A percentile compares a stretch with the other conserved stretches of the same genome.
These are phyloP conservation scores for Pygathrix nemaeus DNA, from an alignment of 2,113 vertebrate genomes.

Conservation along the genomic window DNA sequence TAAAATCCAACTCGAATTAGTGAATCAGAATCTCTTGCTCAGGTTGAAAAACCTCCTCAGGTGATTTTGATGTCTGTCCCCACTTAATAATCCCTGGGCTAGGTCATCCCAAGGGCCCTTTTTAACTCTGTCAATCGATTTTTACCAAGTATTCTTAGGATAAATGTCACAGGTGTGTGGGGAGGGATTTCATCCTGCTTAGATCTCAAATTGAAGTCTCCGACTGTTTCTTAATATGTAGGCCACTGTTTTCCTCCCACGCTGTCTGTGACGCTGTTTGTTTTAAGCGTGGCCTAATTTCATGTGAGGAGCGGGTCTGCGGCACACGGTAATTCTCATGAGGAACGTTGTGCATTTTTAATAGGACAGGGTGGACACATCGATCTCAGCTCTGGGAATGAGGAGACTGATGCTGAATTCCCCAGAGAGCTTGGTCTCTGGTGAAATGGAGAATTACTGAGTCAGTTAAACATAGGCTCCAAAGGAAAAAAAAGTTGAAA, in stretches of 20 bases:
- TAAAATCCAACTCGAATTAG: background rate
- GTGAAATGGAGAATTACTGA: conserved; percentile 74
- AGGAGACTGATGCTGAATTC: conserved; percentile 73
- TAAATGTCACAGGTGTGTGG: conserved; percentile 27
- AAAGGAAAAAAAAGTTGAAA: conserved; percentile 48
- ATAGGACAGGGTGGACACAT: background rate
- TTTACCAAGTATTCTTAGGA: conserved; percentile 42
- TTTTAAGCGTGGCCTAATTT: background rate
- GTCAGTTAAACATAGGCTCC: conserved; percentile 80
- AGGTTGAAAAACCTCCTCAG: conserved; percentile 38
- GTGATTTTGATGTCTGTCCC: conserved; percentile 46
- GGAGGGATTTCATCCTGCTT: conserved; percentile 15
- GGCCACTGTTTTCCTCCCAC: background rate
- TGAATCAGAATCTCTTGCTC: background rate
- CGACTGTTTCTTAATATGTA: background rate
- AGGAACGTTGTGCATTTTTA: background rate
- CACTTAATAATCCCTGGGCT: background rate
- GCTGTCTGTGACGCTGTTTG: background rate
- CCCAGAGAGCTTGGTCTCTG: conserved; percentile 67
- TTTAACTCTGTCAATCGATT: conserved; percentile 17
- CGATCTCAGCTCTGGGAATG: conserved; percentile 46
- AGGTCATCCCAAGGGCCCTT: background rate
- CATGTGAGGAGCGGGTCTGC: background rate
- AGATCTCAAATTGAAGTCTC: conserved; percentile 40
- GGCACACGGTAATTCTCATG: background rate